phyloP scores from a whole-genome alignment of 2,888 invertebrate genomes.

The Priocnemis perturbator region DNA sequence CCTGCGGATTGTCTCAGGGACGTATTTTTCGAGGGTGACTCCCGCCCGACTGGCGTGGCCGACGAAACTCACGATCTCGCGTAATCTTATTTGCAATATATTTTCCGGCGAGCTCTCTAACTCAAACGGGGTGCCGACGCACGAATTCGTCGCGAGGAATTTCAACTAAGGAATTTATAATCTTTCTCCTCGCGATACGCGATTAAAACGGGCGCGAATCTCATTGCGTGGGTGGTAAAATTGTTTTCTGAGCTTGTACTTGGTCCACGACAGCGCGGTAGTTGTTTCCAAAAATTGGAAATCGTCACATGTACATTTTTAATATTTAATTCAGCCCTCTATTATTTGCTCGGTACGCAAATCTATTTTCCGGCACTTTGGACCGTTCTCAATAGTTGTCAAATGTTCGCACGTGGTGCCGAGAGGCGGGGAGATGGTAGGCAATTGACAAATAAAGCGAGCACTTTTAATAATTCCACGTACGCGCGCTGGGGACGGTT shows the following conservation, averaged over 20 bases:
- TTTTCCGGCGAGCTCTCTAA: conserved; percentile 46
- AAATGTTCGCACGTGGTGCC: not conserved
- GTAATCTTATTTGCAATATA: conserved; percentile 73
- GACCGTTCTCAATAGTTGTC: not conserved
- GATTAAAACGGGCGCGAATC: not conserved
- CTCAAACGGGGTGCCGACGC: conserved; percentile 23
- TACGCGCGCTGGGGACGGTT: conserved; percentile 39
- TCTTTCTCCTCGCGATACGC: conserved; percentile 13
- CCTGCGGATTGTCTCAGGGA: conserved; percentile 67
- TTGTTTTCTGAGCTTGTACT: too few relatives aligned
- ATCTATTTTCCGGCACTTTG: too few relatives aligned
- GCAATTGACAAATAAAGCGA: conserved; percentile 33
- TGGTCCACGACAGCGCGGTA: too few relatives aligned
- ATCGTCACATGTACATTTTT: too few relatives aligned
- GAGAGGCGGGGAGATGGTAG: too few relatives aligned
- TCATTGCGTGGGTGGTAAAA: too few relatives aligned
- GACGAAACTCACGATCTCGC: conserved; percentile 55
- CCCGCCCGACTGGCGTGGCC: conserved; percentile 24
- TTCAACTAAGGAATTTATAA: conserved; percentile 30
- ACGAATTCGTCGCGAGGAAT: conserved; percentile 19
- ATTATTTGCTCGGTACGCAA: too few relatives aligned
- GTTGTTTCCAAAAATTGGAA: too few relatives aligned
- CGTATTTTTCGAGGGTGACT: conserved; percentile 64
- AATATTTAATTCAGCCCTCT: too few relatives aligned
- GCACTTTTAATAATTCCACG: conserved; percentile 35